Conservation (phyloP, 2,797 vertebrate species). For the Schizopygopsis malacanthus region DNA sequence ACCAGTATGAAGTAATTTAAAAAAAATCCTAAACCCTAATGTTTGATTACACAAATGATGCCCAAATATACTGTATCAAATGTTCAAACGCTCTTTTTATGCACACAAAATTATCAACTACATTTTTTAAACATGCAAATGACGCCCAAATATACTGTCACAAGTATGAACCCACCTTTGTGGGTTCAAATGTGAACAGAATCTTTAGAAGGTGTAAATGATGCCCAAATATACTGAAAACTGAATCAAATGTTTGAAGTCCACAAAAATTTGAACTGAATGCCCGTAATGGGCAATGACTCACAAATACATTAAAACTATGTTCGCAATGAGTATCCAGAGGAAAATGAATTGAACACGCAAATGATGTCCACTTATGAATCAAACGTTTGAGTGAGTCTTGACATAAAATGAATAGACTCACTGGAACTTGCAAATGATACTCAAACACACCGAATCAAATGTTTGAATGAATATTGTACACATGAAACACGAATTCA, state of each 20-base stretch:
- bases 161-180: too few relatives aligned
- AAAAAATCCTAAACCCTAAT: background rate
- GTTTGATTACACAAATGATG: background rate
- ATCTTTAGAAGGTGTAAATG: background rate
- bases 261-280: background rate
- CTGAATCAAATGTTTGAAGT: background rate
- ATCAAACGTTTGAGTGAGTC: background rate
- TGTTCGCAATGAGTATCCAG: background rate
- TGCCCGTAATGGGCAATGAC: background rate
- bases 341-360: background rate
- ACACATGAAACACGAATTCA: background rate
- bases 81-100: background rate
- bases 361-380: background rate
- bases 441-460: background rate
- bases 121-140: background rate
- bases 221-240: background rate
- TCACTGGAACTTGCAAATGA: background rate
- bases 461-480: background rate
- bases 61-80: background rate
- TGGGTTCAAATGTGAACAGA: background rate
- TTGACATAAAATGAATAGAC: background rate
- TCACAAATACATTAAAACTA: background rate
- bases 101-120: background rate
- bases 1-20: background rate
- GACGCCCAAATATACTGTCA: background rate